A percentile compares a stretch with the other conserved stretches of the same genome.
These are phyloP conservation scores for Epinotia nisella DNA, from an alignment of 2,888 invertebrate genomes.

Conservation along the genomic window DNA sequence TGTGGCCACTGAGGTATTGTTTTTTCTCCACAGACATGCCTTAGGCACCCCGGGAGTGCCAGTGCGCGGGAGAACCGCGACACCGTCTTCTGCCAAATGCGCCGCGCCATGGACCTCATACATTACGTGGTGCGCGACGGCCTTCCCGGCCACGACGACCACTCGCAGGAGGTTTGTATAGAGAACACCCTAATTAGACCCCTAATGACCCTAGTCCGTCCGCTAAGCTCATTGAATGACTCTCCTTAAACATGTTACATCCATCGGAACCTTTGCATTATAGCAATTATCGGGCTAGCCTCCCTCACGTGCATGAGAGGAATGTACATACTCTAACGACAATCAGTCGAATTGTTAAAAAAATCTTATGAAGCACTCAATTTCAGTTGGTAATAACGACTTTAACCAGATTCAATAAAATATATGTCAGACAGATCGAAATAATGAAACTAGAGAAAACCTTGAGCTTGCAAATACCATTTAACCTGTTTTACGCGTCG, in stretches of 20 bases:
- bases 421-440: neutral
- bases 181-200: neutral
- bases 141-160: constrained; percentile 87
- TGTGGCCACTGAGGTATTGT: too few relatives aligned
- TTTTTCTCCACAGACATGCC: constrained; percentile 87
- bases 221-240: neutral
- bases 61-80: constrained; percentile 97
- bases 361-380: too few relatives aligned
- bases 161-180: constrained; percentile 68
- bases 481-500: neutral
- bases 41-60: constrained; percentile 97
- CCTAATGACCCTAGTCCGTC: neutral
- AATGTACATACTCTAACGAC: neutral
- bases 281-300: neutral
- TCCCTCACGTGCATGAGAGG: neutral
- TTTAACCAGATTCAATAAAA: neutral
- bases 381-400: too few relatives aligned
- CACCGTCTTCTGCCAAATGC: constrained; percentile 99
- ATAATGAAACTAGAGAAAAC: neutral
- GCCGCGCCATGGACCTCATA: constrained; percentile 98
- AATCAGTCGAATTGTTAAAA: neutral
- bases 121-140: constrained; percentile 99
- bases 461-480: neutral
- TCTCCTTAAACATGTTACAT: neutral
- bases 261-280: neutral